Base-by-base conservation (phyloP, 1,140 invertebrate genomes). In the Dreissena rostriformis region DNA sequence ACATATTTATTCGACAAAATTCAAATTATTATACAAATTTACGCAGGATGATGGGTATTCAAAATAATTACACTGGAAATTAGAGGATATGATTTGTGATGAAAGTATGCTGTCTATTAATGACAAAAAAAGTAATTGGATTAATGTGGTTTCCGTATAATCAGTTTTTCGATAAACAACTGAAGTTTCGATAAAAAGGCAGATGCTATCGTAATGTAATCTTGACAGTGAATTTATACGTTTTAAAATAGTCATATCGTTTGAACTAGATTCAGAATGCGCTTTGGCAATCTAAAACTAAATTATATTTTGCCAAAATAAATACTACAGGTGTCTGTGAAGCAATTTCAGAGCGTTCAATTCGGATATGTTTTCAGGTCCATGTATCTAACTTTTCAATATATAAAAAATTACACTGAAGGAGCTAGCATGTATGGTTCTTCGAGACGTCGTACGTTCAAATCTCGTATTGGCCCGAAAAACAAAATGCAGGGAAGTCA, bases 1-100 rank as follows among this genome's bases (percentile, higher is more conserved):
- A n/a, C 80, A 68, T 75, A 67, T 82, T 82, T 67, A 67, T 75
- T 75, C 28, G 57, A 17, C 49, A 82, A 39, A 74, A 66, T 39
- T 74, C 39, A 67, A 74, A 75, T 82, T 49, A 73, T 82, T 75
- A 82, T 82, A 74, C 80, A 75, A 82, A 82, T 82, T 74, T 68
- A 67, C 52, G 63, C 51, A 28, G 80, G 57, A 73, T 82, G 66
- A 79, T 67, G 14, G 57, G 53, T 63, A 65, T 51, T 52, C 49
- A 14, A 67, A 26, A 65, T 52, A 77, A 77, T 77, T 66, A 77
- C 39, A 7, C 11, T 39, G 22, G 12, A 66, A 65, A 52, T 77
- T n/a, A 52, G 19, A 19, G 12, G 63, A 67, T 77, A 57, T 28
- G 28, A 39, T 67, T 77, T 77, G 51, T 51, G 67, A 51, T 52